Percentiles rank a stretch among this genome's conserved stretches.
Evolutionary conservation across 2,113 vertebrate species (phyloP).

Genomic region (Felis chaus): DNA sequence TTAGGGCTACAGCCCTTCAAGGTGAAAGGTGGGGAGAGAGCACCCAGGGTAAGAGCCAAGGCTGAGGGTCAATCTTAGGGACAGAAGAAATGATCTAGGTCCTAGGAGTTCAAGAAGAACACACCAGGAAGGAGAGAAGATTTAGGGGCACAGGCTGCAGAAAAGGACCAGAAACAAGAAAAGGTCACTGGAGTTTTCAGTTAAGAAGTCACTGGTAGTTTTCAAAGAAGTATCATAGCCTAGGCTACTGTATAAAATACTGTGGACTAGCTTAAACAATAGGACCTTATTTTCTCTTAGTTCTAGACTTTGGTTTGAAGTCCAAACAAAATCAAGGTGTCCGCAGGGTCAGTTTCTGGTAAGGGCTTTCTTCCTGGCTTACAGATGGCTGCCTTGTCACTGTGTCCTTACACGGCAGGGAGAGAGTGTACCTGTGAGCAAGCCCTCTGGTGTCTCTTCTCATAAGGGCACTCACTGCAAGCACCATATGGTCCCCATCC

Average conservation of each 20-base stretch:
- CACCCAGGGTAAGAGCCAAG: too few relatives aligned
- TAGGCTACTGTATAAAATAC: neutral
- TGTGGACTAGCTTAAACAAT: neutral
- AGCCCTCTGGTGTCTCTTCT: neutral
- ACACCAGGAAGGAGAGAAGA: neutral
- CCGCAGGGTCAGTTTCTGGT: neutral
- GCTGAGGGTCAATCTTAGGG: neutral
- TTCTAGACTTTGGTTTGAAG: neutral
- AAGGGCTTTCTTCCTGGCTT: neutral
- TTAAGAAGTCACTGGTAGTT: constrained; percentile 1
- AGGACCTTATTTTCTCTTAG: neutral
- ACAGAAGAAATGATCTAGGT: neutral
- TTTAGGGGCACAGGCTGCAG: neutral
- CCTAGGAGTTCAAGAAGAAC: neutral
- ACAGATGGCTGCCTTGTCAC: neutral
- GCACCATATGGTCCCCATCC: neutral
- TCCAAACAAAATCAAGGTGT: too few relatives aligned
- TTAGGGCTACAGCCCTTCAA: neutral
- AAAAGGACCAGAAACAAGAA: neutral
- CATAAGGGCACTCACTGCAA: neutral
- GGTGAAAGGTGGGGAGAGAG: neutral
- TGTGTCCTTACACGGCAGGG: neutral
- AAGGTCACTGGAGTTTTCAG: neutral
- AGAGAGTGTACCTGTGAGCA: rapidly evolving
- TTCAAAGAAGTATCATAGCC: neutral